Evolutionary conservation across 1,140 invertebrate genomes (phyloP), one percentile per base, ranked within the genome.

Genomic region (Spodoptera litura): DNA sequence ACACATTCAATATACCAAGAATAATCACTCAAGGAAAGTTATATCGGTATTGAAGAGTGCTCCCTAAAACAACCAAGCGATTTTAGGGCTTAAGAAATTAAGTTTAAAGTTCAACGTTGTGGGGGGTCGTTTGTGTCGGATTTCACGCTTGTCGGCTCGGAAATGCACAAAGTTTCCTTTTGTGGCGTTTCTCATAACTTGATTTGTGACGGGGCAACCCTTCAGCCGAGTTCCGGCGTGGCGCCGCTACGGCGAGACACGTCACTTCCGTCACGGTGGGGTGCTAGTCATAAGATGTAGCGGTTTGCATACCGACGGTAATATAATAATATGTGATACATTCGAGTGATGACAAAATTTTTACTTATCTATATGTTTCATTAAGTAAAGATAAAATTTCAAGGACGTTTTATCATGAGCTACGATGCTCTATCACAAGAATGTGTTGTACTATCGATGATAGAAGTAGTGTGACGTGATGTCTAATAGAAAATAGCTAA

Each of bases 91-190:
- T 76, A 62, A 55, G n/a, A 12, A 55, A 15, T 82, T 75, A 78
- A 83, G 79, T 76, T 89, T 92, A 90, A 75, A 82, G 89, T 83
- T 79, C 73, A 86, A 81, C 87, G 81, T 90, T 62, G 79, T 78
- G 79, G 83, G 85, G 83, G 68, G 68, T 81, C 66, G 82, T 59
- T 49, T 53, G 56, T 78, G 80, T 82, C 83, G 84, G 88, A 93
- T 94, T 93, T 91, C 91, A 94, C 88, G 90, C 90, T 93, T 86
- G 88, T 79, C 81, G 87, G 85, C 75, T 86, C 90, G 93, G 92
- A 94, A 93, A 93, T 93, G 91, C 91, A 90, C 91, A 89, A 93
- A 94, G 93, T 94, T 94, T 94, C 93, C 93, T 93, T 93, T 94
- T 94, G 93, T 94, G 93, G 91, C 91, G 85, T 91, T 89, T 87